Evolutionary conservation across 2,797 vertebrate genomes (phyloP), one percentile per base, ranked within the genome.

Genomic region (Siniperca obscura): DNA sequence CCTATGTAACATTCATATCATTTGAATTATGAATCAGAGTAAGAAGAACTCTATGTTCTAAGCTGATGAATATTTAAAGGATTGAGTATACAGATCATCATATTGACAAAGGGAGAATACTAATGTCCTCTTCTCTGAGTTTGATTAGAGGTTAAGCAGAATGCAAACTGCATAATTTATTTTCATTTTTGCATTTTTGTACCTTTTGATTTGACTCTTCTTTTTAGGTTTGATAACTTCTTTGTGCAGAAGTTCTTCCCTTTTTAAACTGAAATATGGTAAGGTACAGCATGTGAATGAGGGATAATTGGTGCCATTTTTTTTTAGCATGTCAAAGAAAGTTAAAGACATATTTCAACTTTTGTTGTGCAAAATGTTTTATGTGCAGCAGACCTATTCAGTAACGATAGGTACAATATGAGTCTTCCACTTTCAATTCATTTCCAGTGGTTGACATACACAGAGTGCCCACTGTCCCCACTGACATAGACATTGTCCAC

Each of bases 1-100:
- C 89, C 93, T 93, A 95, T 95, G 94, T 95, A 96, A 95, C 95
- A 95, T 96, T 96, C 93, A 96, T 95, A 95, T 93, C 85, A 94
- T 95, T 93, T 96, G 91, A 96, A 96, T 96, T 95, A 96, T 96
- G 94, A 96, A 96, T 96, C 94, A 95, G 90, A 92, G 90, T 86
- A 86, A 91, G 89, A 88, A 93, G 92, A 94, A 90, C 89, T 92
- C 93, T 94, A 88, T 91, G 93, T 95, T 93, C 93, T 86, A 68
- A 91, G 92, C 86, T 92, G 92, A 95, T 96, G 93, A 96, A 96
- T 96, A 96, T 96, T 96, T 95, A 95, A 96, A 93, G 90, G 85
- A 88, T 81, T 86, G 93, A 95, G 93, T 95, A 95, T 95, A 96
- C 95, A 95, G 94, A 96, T 96, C 94, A 93, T 94, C 95, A 93